Base-by-base conservation (phyloP, 2,797 vertebrate species). In the Rhynchonycteris naso region DNA sequence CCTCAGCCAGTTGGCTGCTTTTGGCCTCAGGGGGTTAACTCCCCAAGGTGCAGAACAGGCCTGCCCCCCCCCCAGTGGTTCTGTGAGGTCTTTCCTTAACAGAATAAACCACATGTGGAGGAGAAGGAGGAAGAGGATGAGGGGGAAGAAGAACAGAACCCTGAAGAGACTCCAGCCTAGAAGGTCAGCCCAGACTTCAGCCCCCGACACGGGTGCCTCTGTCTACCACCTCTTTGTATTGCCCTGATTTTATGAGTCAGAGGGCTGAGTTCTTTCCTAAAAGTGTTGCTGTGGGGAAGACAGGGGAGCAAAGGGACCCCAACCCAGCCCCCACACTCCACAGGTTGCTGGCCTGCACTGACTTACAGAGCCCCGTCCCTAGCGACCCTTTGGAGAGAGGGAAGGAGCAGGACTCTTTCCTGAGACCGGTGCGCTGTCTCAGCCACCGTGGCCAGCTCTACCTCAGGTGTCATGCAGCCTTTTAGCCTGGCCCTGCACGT, bases 161-260 rank as follows among this genome's bases (percentile, higher is more conserved):
- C n/a, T 3, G 79, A 68, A 4, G 80, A 81, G 4, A 19, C 1
- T 1, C 9, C 54, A 1, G 13, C 38, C 75, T 96, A 82, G 68
- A 54, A 85, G 47, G 74, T 1, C 50, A 5, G 52, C 72, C 43
- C 22, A 13, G 43, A 10, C 59, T 1, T 2, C 22, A 0, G 58
- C 10, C 4, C 1, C 43, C 18, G 7, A 6, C 33, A 0, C 7
- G 0, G 1, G 1, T 0, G 1, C 43, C 16, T 4, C 7, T 1
- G 3, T 2, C 2, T 28, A 43, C 80, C 38, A 3, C 33, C 30
- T 47, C 50, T 6, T 4, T 13, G 63, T 30, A 2, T 19, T 0
- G 10, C 21, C 50, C 54, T 11, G 38, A 3, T 21, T 65, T 28
- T 52, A 15, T 16, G 12, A 22, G 26, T 3, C n/a, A 7, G 58